phyloP scores from a whole-genome alignment of 2,113 vertebrate genomes.

The Anser brachyrhynchus region DNA sequence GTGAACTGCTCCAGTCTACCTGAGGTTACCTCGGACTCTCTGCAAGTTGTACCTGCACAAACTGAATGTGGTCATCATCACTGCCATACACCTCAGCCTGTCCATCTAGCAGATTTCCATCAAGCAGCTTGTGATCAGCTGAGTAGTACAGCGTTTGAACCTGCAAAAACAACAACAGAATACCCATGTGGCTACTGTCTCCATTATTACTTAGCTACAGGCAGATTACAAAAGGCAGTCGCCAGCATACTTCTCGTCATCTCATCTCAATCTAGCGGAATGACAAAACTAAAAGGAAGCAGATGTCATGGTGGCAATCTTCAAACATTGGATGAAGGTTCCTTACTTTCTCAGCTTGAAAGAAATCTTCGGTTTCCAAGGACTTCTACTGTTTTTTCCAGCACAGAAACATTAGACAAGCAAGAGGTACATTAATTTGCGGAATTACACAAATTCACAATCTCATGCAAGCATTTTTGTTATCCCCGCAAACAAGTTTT shows the following conservation, averaged over 20 bases:
- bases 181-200: slow-evolving; percentile 95
- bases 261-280: slow-evolving; percentile 77
- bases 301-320: slow-evolving; percentile 78
- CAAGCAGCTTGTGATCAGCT: slow-evolving; percentile 99
- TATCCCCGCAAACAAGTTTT: slow-evolving; percentile 68
- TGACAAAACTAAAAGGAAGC: slow-evolving; percentile 77
- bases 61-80: slow-evolving; percentile 99
- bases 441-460: slow-evolving; percentile 71
- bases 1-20: slow-evolving; percentile 68
- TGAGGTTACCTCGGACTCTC: slow-evolving; percentile 79
- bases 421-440: slow-evolving; percentile 69
- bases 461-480: slow-evolving; percentile 66
- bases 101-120: slow-evolving; percentile 97
- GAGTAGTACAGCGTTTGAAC: slow-evolving; percentile 99
- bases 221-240: slow-evolving; percentile 74
- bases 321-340: slow-evolving; percentile 67
- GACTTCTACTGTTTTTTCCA: slow-evolving; percentile 65
- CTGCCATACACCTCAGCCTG: slow-evolving; percentile 98
- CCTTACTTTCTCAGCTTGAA: slow-evolving; percentile 75
- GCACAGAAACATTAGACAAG: slow-evolving; percentile 70
- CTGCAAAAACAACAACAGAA: slow-evolving; percentile 99
- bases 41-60: slow-evolving; percentile 97
- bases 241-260: slow-evolving; percentile 66
- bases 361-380: slow-evolving; percentile 77
- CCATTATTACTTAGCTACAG: slow-evolving; percentile 81